Base-by-base conservation (phyloP, 2,113 vertebrate species). In the Alosa alosa region DNA sequence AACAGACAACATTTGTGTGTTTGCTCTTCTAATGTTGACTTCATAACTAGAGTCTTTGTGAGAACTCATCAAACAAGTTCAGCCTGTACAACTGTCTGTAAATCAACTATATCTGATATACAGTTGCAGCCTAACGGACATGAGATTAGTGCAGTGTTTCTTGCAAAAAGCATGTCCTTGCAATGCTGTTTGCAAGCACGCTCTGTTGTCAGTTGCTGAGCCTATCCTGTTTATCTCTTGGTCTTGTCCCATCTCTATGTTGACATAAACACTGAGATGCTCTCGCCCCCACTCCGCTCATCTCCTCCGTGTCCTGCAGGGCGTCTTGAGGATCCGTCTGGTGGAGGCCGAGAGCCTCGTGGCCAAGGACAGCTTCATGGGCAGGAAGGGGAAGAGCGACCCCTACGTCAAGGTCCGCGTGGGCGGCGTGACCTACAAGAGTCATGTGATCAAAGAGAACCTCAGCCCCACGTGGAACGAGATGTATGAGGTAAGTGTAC, bases 381-480 rank as follows among this genome's bases (percentile, higher is more conserved):
- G 96, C 4, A 97, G 97, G 85, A 96, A 97, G 92, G 97, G 97
- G 50, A 97, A 98, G 89, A 98, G 97, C 3, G 97, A 99, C 88
- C 97, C 97, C 13, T 99, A 99, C 0, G 96, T 96, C 20, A 96
- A 97, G 90, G 94, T 97, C 45, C 95, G 95, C 18, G 93, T 96
- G 13, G 96, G 95, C 49, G 96, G 96, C 15, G 88, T 94, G 87
- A 95, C 92, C 52, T 97, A 96, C 89, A 96, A 96, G 68, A 99
- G 95, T 92, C 96, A 90, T 57, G 97, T 97, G 82, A 93, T 99
- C 89, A 96, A 97, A 75, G 97, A 98, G 88, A 96, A 97, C 88
- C 96, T 99, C 83, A 97, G 96, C 87, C 97, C 97, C 9, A 91
- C 91, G 83, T 99, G 97, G 97, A 97, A 97, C 11, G 97, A 98